Base-by-base conservation (phyloP, 2,888 invertebrate species). In the Morpho helenor region DNA sequence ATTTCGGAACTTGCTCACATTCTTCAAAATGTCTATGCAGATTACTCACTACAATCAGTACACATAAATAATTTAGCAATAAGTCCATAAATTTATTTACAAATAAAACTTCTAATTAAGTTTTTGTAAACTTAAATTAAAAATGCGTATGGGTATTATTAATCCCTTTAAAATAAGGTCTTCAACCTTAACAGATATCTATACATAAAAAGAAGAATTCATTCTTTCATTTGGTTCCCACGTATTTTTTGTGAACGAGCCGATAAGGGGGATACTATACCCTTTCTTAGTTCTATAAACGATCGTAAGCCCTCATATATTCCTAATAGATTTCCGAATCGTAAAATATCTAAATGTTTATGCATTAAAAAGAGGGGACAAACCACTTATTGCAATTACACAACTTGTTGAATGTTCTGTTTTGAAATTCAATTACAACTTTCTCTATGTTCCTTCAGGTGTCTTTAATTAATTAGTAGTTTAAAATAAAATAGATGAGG, bases 211-310 rank as follows among this genome's bases (percentile, higher is more conserved):
- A 78, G 79, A 80, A 77, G 73, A 83, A 78, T 80, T 81, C 80
- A 82, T 87, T 85, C 84, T 84, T 84, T 77, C 70, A 75, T 75
- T 83, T 66, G 75, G 81, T 89, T 90, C 89, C 87, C 89, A 90
- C 89, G 87, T 82, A 79, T 83, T 87, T 87, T 87, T 87, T 87
- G 83, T 87, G 74, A 77, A 78, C 76, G 75, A 79, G 75, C 73
- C 83, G 87, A 87, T 89, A 87, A 88, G 86, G 87, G 88, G 87
- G 85, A 81, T 80, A 76, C 79, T 79, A 76, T 84, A 87, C 88
- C 89, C 88, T 88, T 88, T 85, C 82, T 84, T 80, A 79, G 80
- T 76, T 76, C 76, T 78, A 77, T 77, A 79, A 83, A 80, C 80
- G 82, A 81, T 82, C 79, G 83, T 77, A 76, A 80, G 76, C 76